phyloP scores from a whole-genome alignment of 2,888 invertebrate species.

The Caenorhabditis sp. region DNA sequence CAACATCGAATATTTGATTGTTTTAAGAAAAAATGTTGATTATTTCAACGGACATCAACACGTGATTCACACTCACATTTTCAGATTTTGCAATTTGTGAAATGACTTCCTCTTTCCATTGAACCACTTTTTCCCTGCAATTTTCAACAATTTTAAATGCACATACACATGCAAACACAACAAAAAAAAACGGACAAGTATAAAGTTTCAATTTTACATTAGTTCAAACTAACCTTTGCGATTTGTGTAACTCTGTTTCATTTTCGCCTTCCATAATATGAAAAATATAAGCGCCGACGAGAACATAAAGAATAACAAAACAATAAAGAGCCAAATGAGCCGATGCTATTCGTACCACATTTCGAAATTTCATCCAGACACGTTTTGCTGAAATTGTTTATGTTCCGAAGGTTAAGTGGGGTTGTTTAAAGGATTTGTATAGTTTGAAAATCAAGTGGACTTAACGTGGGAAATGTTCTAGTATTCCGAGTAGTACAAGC shows the following conservation, averaged over 20 bases:
- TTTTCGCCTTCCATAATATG: constrained; percentile 64
- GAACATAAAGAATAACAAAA: constrained; percentile 64
- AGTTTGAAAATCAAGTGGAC: too few relatives aligned
- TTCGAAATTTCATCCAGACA: constrained; percentile 54
- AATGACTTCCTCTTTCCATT: constrained; percentile 52
- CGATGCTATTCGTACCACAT: constrained; percentile 58
- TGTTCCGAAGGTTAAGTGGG: background rate
- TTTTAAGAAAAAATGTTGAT: too few relatives aligned
- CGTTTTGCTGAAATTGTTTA: constrained; percentile 35
- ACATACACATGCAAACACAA: too few relatives aligned
- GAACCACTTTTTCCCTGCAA: constrained; percentile 34
- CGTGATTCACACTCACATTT: constrained; percentile 46
- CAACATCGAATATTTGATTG: too few relatives aligned
- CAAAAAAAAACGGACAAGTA: too few relatives aligned
- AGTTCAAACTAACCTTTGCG: constrained; percentile 40
- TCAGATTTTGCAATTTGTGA: constrained; percentile 43
- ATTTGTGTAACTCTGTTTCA: constrained; percentile 55
- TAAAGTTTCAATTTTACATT: background rate
- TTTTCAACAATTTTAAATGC: too few relatives aligned
- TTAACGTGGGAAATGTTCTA: too few relatives aligned
- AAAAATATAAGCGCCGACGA: constrained; percentile 63
- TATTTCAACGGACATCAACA: too few relatives aligned
- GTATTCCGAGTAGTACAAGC: too few relatives aligned
- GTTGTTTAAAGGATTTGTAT: too few relatives aligned
- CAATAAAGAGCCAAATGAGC: constrained; percentile 64